Evolutionary conservation across 2,888 invertebrate species (phyloP).

Genomic region (Hydrotaea cyrtoneurina): DNA sequence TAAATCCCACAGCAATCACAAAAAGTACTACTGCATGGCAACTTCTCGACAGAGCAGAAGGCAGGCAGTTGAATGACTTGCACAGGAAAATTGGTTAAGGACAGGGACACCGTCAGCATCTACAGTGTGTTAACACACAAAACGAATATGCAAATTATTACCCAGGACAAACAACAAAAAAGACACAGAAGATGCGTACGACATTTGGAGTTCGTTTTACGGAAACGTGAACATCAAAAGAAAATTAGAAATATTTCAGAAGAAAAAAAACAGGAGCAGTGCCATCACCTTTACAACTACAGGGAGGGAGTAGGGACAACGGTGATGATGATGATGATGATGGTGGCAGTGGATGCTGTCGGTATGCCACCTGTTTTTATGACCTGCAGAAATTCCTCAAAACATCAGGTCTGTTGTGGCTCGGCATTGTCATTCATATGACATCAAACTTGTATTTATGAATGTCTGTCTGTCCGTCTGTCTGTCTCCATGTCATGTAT

Average conservation of each 20-base stretch:
- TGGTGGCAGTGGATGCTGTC: not conserved
- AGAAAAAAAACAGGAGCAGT: not conserved
- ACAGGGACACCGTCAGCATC: not conserved
- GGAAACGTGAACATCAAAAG: conserved; percentile 10
- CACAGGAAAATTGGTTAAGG: not conserved
- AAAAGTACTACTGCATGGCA: not conserved
- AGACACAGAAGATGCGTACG: not conserved
- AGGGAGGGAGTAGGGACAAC: not conserved
- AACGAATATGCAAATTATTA: conserved; percentile 27
- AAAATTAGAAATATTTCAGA: conserved; percentile 8
- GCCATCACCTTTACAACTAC: too few relatives aligned
- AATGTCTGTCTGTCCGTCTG: too few relatives aligned
- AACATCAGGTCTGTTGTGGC: not conserved
- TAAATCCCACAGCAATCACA: conserved; percentile 12
- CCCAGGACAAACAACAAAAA: not conserved
- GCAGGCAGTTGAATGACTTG: not conserved
- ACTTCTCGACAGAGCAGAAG: not conserved
- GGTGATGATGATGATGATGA: not conserved
- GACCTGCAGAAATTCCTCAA: not conserved
- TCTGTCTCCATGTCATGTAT: too few relatives aligned
- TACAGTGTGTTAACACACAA: not conserved
- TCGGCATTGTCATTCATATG: not conserved
- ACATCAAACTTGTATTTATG: not conserved
- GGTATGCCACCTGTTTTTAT: conserved; percentile 1
- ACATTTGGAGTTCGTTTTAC: not conserved